Evolutionary conservation across 2,888 invertebrate genomes (phyloP).

Genomic region (Meliscaeva auricollis): DNA sequence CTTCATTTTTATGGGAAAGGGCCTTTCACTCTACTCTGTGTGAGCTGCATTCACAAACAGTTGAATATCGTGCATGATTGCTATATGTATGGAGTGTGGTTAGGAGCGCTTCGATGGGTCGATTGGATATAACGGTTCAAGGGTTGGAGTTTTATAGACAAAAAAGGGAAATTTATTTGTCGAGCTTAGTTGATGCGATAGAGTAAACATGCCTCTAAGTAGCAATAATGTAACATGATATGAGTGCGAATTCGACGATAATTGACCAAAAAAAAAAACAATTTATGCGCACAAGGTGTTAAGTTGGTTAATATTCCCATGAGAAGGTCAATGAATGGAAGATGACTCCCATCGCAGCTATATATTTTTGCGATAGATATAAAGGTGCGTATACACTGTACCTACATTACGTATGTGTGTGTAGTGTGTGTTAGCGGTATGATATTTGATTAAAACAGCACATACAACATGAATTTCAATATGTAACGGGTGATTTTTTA

Average conservation of each 20-base stretch:
- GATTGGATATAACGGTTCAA: neutral
- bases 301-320: slow-evolving; percentile 27
- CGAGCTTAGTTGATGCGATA: slow-evolving; percentile 23
- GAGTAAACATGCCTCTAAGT: slow-evolving; percentile 53
- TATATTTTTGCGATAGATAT: neutral
- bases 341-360: neutral
- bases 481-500: too few relatives aligned
- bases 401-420: too few relatives aligned
- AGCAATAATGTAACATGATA: slow-evolving; percentile 56
- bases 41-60: slow-evolving; percentile 62
- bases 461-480: too few relatives aligned
- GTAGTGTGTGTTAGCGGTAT: too few relatives aligned
- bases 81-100: slow-evolving; percentile 32
- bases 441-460: too few relatives aligned
- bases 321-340: neutral
- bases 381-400: too few relatives aligned
- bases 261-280: neutral
- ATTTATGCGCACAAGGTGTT: slow-evolving; percentile 49
- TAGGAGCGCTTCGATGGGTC: neutral
- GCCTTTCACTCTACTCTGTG: neutral
- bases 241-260: slow-evolving; percentile 35
- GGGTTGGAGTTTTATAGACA: neutral
- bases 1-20: slow-evolving; percentile 42
- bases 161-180: slow-evolving; percentile 34
- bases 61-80: slow-evolving; percentile 46